Conservation (phyloP, 2,888 invertebrate genomes). For the Agrochola lota region DNA sequence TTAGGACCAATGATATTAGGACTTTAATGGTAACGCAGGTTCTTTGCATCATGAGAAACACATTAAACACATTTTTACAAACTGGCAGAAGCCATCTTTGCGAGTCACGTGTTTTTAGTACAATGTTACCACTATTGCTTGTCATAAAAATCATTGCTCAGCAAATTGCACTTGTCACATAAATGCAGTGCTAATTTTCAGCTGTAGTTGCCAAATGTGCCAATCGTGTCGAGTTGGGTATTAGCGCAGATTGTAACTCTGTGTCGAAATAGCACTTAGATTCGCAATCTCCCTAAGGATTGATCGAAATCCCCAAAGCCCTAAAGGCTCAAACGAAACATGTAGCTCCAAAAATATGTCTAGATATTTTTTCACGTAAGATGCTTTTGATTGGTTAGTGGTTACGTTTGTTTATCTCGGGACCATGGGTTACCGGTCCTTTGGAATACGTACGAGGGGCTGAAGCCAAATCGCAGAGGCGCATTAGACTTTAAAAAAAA, state of each 20-base stretch:
- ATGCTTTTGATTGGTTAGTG: neutral
- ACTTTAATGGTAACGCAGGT: too few relatives aligned
- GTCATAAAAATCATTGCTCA: neutral
- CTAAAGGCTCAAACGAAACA: neutral
- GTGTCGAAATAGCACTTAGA: neutral
- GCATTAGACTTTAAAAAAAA: too few relatives aligned
- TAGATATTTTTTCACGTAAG: neutral
- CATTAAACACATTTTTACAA: neutral
- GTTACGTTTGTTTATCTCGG: neutral
- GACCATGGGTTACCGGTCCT: neutral
- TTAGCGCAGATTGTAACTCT: neutral
- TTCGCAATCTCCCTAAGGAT: neutral
- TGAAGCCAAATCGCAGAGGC: neutral
- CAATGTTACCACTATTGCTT: neutral
- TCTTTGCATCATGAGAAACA: neutral
- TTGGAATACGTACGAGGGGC: neutral
- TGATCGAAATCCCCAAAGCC: constrained; percentile 7
- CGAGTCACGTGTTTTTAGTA: neutral
- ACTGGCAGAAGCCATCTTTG: neutral
- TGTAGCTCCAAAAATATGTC: neutral
- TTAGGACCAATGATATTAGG: too few relatives aligned
- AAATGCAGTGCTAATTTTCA: neutral
- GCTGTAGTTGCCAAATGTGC: neutral
- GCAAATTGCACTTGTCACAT: neutral
- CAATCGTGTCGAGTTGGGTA: neutral